Evolutionary conservation across 2,797 vertebrate species (phyloP), one percentile per base, ranked within the genome.

Genomic region (Poecilia velifera): DNA sequence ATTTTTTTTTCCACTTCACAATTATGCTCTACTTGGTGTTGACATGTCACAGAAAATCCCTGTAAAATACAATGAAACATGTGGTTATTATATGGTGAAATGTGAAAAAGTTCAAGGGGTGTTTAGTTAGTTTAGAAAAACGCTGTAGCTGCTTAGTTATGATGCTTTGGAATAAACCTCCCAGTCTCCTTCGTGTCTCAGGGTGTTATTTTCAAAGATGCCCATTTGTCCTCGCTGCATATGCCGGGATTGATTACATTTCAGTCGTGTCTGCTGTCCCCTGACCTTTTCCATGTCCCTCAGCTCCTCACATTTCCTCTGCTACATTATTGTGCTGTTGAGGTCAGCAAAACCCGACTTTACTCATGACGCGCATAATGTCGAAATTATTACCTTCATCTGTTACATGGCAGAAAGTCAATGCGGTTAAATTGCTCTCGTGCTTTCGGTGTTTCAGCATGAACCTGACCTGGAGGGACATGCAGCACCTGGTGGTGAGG

Each of bases 391-490:
- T 86, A 71, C 72, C 64, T 79, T 80, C 51, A 64, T 80, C 80
- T 78, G 49, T 85, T 80, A 77, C 13, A 39, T 71, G 85, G 51
- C 83, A 82, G 66, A 76, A 86, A 82, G 76, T 72, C 86, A 82
- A 46, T 81, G 34, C 4, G 1, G 41, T 76, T 72, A 9, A 62
- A 68, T 75, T 76, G 74, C 72, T 78, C 43, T 74, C 55, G 70
- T 76, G 59, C 55, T 62, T 81, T 45, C 77, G 64, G 71, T 55
- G 78, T 82, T 31, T 76, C 90, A 99, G 98, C 86, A 97, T 96
- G 94, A 98, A 98, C 92, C 96, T 99, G 89, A 99, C 98, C 0
- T 99, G 98, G 98, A 96, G 98, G 76, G 98, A 99, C 93, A 99
- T 99, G 97, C 98, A 99, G 94, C 98, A 99, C 84, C 93, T 99